Base-by-base conservation (phyloP, 2,888 invertebrate species). In the Tipula vernalis region DNA sequence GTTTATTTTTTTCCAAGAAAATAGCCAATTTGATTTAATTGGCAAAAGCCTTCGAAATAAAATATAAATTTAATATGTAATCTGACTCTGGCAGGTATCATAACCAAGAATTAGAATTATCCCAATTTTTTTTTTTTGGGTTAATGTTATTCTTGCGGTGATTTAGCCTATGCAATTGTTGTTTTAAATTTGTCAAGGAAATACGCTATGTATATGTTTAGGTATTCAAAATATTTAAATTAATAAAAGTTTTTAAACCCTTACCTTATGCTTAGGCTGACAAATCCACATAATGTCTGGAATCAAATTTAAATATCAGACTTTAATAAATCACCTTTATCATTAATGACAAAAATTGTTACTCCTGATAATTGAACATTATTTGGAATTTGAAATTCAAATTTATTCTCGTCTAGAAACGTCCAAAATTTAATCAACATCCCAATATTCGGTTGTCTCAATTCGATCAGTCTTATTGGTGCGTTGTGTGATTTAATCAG, bases 391-490 rank as follows among this genome's bases (percentile, higher is more conserved):
- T 39, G 15, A 86, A 87, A 87, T 86, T 86, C 83, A 15, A 71
- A 83, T 36, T 15, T 15, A 86, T 86, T 39, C 3, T 86, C 83
- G 12, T 85, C 83, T 28, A 83, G 84, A 39, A 87, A 86, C 13
- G 44, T 15, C 84, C 83, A 88, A 87, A 47, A 86, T 51, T 86
- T 3, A 15, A 86, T 86, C n/a, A 86, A 36, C 86, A 86, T 86
- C 15, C 57, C 86, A 57, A n/a, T 57, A 57, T 86, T 28, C 13
- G 36, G 13, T 18, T 36, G 28, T 5, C 86, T 36, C 39, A 86
- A 86, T 86, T 91, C 92, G 86, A 91, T 87, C 5, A 91, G 86
- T 85, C 88, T 89, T 42, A 90, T 83, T 0, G 89, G 88, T 87
- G 87, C 39, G 84, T 71, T 3, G 87, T 71, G 71, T 10, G 71